These are phyloP conservation scores for Marasmarcha lunaedactyla DNA, from an alignment of 2,888 invertebrate species.

Conservation along the genomic window DNA sequence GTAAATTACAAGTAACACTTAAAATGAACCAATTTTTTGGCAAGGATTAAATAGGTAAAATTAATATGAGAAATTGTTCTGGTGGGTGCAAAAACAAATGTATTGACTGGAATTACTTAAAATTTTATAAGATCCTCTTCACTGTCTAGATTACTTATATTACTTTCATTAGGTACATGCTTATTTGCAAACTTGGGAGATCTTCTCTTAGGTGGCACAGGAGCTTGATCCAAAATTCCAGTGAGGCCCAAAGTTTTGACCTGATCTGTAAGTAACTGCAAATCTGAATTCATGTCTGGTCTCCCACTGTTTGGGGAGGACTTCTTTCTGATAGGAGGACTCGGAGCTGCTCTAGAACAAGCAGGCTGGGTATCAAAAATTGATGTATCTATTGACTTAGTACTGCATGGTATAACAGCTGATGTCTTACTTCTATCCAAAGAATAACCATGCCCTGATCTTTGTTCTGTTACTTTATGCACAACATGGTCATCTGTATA, in stretches of 20 bases:
- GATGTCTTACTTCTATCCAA: conserved; percentile 58
- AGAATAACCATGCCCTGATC: conserved; percentile 27
- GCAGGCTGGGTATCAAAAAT: conserved; percentile 53
- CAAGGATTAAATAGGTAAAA: conserved; percentile 5
- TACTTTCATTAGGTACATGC: conserved; percentile 18
- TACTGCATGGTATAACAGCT: conserved; percentile 30
- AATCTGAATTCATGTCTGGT: conserved; percentile 18
- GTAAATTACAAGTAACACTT: too few relatives aligned
- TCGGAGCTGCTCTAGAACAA: conserved; percentile 53
- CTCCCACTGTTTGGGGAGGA: conserved; percentile 35
- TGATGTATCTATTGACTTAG: conserved; percentile 33
- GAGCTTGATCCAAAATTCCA: conserved; percentile 43
- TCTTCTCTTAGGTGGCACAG: conserved; percentile 50
- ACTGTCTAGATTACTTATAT: conserved; percentile 8
- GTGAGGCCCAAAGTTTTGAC: conserved; percentile 34
- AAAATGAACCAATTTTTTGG: conserved; percentile 1
- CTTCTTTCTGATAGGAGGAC: conserved; percentile 54
- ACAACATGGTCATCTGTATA: conserved; percentile 34
- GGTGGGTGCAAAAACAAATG: too few relatives aligned
- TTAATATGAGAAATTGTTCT: too few relatives aligned
- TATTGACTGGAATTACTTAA: conserved; percentile 19
- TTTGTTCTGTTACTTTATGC: conserved; percentile 20
- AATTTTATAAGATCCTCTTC: conserved; percentile 60
- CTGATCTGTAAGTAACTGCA: conserved; percentile 29
- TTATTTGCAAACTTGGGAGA: conserved; percentile 37